Base-by-base conservation (phyloP, 2,797 vertebrate genomes). In the Brotogeris chrysoptera region DNA sequence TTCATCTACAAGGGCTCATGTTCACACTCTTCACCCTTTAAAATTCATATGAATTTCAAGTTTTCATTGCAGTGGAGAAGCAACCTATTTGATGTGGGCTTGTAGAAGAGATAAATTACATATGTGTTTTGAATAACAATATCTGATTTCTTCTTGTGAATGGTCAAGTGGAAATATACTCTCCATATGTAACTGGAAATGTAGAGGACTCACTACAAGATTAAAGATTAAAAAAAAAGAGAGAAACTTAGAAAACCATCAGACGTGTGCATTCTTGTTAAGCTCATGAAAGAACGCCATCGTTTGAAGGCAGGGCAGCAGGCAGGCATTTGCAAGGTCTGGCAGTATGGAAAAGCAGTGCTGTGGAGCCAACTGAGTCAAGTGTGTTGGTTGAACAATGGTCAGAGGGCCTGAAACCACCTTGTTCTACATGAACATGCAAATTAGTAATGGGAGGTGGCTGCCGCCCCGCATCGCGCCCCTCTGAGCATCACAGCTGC, bases 71-170 rank as follows among this genome's bases (percentile, higher is more conserved):
- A 6, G 12, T 76, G 84, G 53, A 80, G 52, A 94, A 81, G 57
- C 64, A 90, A 88, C 84, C 82, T 86, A 34, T 95, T 96, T 96
- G 94, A 94, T 94, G 92, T 86, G 28, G 69, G 70, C 47, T 96
- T 80, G 63, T 65, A 95, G 83, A 86, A 84, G 55, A 79, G 77
- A 80, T 47, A 87, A 97, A 93, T 96, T 73, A 60, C 50, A 11
- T 49, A 11, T 57, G 82, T 92, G 90, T 74, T 95, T 86, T 93
- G 96, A 96, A 97, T 89, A 92, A 90, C 91, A 96, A 80, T 94
- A 80, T 81, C 74, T 55, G 73, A 38, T 80, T 91, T 86, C 92
- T 92, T 84, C 93, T 93, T 47, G 52, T 6, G 53, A 81, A 72
- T 71, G 87, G 81, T 92, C 36, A 19, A 84, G 90, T 64, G 69